Percentiles rank a stretch among this genome's conserved stretches.
phyloP scores from a whole-genome alignment of 37 sponge, comb jelly and placozoan species.

The Ianthella basta region DNA sequence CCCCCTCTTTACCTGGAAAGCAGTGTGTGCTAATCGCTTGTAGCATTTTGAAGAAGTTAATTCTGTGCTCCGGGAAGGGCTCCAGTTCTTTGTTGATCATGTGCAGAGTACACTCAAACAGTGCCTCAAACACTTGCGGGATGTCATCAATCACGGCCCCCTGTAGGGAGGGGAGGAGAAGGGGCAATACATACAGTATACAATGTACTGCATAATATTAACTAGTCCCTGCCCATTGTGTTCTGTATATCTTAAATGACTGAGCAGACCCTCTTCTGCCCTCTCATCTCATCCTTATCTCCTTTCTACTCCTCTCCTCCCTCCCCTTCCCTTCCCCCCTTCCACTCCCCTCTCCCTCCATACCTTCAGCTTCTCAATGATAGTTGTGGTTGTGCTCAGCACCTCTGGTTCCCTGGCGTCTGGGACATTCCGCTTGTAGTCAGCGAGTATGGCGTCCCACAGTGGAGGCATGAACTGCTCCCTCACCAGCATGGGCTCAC shows the following conservation, averaged over 20 bases:
- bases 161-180: neutral
- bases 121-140: conserved; percentile 85
- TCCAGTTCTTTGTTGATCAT: conserved; percentile 97
- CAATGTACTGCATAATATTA: neutral
- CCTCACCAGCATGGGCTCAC: conserved; percentile 83
- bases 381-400: conserved; percentile 83
- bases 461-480: conserved; percentile 98
- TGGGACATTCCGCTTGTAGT: conserved; percentile 92
- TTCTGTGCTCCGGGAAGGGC: conserved; percentile 95
- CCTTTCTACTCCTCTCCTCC: too few relatives aligned
- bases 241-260: neutral
- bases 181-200: neutral
- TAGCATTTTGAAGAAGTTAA: conserved; percentile 91
- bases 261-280: too few relatives aligned
- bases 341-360: too few relatives aligned
- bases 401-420: conserved; percentile 97
- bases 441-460: conserved; percentile 90
- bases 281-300: too few relatives aligned
- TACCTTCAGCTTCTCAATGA: conserved; percentile 91
- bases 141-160: conserved; percentile 50
- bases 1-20: conserved; percentile 80
- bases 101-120: conserved; percentile 97
- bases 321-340: too few relatives aligned
- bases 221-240: neutral
- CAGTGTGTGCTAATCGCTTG: conserved; percentile 84